Evolutionary conservation across 2,888 invertebrate genomes (phyloP).

Genomic region (Eristalis tenax): DNA sequence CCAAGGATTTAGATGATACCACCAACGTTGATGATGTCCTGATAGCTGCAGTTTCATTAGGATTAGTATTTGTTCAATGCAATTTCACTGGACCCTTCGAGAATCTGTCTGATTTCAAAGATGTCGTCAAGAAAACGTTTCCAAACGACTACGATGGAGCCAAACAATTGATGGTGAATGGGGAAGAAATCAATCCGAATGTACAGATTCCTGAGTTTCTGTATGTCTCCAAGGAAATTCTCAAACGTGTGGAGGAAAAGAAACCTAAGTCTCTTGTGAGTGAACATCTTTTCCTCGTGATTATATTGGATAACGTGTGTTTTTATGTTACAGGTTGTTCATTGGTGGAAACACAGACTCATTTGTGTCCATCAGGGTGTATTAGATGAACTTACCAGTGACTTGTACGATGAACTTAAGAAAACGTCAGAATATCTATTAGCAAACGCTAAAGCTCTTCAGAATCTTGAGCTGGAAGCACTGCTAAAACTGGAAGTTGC

Average conservation of each 20-base stretch:
- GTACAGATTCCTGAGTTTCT: constrained; percentile 83
- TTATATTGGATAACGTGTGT: background rate
- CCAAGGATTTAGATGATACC: constrained; percentile 10
- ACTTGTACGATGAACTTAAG: constrained; percentile 83
- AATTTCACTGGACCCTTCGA: constrained; percentile 90
- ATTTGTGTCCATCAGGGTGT: constrained; percentile 88
- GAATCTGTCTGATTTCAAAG: constrained; percentile 80
- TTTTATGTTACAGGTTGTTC: constrained; percentile 73
- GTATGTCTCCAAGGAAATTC: constrained; percentile 80
- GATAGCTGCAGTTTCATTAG: constrained; percentile 84
- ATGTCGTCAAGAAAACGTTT: constrained; percentile 79
- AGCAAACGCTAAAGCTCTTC: constrained; percentile 76
- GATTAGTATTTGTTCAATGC: constrained; percentile 88
- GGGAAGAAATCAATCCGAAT: constrained; percentile 87
- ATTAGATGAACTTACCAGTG: constrained; percentile 88
- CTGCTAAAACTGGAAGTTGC: constrained; percentile 83
- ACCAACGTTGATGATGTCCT: constrained; percentile 39
- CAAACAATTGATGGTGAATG: constrained; percentile 80
- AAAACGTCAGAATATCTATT: constrained; percentile 72
- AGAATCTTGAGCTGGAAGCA: constrained; percentile 80
- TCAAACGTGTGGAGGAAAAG: constrained; percentile 77
- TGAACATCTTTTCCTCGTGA: background rate
- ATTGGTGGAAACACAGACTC: constrained; percentile 88
- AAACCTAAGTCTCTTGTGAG: constrained; percentile 75
- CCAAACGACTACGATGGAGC: constrained; percentile 70